Evolutionary conservation across 2,888 invertebrate species (phyloP).

Genomic region (Xanthorhoe designata): DNA sequence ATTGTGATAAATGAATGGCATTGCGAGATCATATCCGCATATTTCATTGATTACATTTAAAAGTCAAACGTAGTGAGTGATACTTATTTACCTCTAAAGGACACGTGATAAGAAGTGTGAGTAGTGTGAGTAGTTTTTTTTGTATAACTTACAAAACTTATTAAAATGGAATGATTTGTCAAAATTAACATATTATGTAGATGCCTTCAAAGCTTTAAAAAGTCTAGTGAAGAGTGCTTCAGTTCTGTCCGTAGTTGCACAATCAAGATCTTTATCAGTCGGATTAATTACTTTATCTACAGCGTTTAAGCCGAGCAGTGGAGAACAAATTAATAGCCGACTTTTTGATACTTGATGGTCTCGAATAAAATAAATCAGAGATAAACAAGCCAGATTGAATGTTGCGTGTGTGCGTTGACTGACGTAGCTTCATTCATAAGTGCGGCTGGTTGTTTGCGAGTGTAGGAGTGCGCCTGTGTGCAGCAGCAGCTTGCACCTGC

Average conservation of each 20-base stretch:
- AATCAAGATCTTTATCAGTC: slow-evolving; percentile 69
- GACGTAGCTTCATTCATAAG: slow-evolving; percentile 79
- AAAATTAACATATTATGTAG: slow-evolving; percentile 10
- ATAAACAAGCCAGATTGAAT: slow-evolving; percentile 79
- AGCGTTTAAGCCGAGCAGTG: slow-evolving; percentile 70
- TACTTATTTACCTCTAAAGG: slow-evolving; percentile 25
- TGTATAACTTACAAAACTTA: background rate
- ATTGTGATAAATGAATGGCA: slow-evolving; percentile 41
- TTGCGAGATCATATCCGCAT: slow-evolving; percentile 42
- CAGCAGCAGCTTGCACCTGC: slow-evolving; percentile 75
- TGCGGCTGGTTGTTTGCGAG: slow-evolving; percentile 65
- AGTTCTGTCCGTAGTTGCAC: slow-evolving; percentile 43
- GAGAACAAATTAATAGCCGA: slow-evolving; percentile 80
- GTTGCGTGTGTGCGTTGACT: slow-evolving; percentile 55
- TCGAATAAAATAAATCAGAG: slow-evolving; percentile 83
- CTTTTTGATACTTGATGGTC: slow-evolving; percentile 76
- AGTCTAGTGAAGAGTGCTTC: slow-evolving; percentile 31
- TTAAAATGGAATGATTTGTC: slow-evolving; percentile 2
- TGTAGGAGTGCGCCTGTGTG: slow-evolving; percentile 56
- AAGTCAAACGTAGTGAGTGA: slow-evolving; percentile 34
- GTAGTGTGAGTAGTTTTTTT: background rate
- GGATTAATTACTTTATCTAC: slow-evolving; percentile 80
- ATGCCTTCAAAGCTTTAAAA: slow-evolving; percentile 18
- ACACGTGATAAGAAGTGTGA: slow-evolving; percentile 17
- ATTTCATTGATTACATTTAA: slow-evolving; percentile 35